These are phyloP conservation scores for Branchinecta lynchi DNA, from an alignment of 1,140 invertebrate species.

Conservation along the genomic window DNA sequence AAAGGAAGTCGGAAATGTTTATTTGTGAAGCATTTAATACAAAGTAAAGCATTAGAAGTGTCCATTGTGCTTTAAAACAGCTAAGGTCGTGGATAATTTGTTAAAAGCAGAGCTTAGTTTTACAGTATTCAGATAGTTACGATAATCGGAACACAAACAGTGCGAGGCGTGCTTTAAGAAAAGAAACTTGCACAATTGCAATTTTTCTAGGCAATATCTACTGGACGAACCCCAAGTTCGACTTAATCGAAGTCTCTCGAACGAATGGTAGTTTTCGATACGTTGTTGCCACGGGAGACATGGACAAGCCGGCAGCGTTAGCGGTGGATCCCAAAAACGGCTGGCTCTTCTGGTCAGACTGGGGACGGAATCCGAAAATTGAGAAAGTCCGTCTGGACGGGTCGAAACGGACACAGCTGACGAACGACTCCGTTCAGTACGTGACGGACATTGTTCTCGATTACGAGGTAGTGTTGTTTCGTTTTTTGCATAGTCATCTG, in stretches of 20 bases:
- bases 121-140: no score
- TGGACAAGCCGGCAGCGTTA: slow-evolving; percentile 38
- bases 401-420: slow-evolving; percentile 36
- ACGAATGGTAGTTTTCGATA: slow-evolving; percentile 36
- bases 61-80: no score
- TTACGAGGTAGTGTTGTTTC: slow-evolving; percentile 30
- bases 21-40: no score
- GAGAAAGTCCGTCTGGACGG: slow-evolving; percentile 43
- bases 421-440: slow-evolving; percentile 34
- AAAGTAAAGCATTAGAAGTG: no score
- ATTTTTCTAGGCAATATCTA: slow-evolving; percentile 37
- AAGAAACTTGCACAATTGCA: no score
- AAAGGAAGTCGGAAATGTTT: no score
- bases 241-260: slow-evolving; percentile 40
- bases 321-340: slow-evolving; percentile 46
- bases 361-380: slow-evolving; percentile 35
- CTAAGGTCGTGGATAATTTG: no score
- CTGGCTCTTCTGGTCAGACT: slow-evolving; percentile 46
- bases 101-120: no score
- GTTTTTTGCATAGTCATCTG: no score
- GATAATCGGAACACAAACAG: no score
- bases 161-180: no score
- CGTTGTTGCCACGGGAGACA: slow-evolving; percentile 32
- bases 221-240: slow-evolving; percentile 43
- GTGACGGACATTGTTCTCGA: slow-evolving; percentile 45